Percentiles rank a stretch among this genome's conserved stretches.
phyloP scores from a whole-genome alignment of 2,797 vertebrate species.

The Poeciliopsis infans region DNA sequence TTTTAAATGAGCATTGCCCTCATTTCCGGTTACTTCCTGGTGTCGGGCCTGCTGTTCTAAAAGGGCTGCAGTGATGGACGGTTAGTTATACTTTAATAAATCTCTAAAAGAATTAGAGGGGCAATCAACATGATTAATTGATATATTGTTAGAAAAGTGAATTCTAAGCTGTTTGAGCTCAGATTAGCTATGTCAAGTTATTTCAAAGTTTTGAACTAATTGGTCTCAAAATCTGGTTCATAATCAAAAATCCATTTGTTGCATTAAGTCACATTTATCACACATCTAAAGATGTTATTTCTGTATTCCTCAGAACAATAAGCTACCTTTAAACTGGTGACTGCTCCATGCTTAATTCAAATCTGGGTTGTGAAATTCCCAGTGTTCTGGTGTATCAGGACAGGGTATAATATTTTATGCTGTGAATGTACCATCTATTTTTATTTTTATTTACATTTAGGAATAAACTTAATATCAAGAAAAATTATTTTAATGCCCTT shows the following conservation, averaged over 20 bases:
- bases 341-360: not conserved
- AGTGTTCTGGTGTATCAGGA: not conserved
- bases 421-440: not conserved
- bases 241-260: not conserved
- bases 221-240: not conserved
- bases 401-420: not conserved
- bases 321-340: not conserved
- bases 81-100: constrained; percentile 49
- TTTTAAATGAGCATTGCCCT: constrained; percentile 58
- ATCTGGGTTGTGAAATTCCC: not conserved
- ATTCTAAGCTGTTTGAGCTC: constrained; percentile 38
- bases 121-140: constrained; percentile 57
- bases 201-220: not conserved
- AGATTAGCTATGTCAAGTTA: not conserved
- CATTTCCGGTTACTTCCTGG: constrained; percentile 32
- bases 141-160: constrained; percentile 58
- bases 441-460: not conserved
- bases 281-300: not conserved
- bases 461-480: not conserved
- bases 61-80: constrained; percentile 16
- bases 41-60: constrained; percentile 21
- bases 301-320: not conserved
- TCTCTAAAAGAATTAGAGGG: constrained; percentile 42
- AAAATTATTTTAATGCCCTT: not conserved
- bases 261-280: not conserved